Conservation (phyloP, 2,113 vertebrate species). For the Nothoprocta perdicaria region DNA sequence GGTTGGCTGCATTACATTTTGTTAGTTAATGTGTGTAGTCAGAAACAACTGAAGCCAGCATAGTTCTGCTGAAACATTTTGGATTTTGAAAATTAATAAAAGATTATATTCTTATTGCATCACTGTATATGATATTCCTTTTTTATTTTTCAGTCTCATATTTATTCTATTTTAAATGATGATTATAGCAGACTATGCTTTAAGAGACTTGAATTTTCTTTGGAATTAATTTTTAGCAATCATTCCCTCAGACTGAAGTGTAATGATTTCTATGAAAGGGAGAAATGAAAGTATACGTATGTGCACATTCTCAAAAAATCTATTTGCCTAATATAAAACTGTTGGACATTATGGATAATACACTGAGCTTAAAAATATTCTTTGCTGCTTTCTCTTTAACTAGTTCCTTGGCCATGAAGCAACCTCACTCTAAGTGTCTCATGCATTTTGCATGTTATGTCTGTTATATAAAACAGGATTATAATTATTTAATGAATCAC, state of each 20-base stretch:
- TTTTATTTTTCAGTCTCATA: background rate
- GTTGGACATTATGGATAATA: rapidly evolving
- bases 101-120: background rate
- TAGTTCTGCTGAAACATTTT: background rate
- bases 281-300: background rate
- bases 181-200: background rate
- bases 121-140: background rate
- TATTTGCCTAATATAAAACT: background rate
- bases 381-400: slow-evolving; percentile 2
- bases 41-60: background rate
- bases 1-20: background rate
- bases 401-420: background rate
- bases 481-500: slow-evolving; percentile 40
- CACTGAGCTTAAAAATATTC: background rate
- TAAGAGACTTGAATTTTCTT: background rate
- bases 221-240: slow-evolving; percentile 8
- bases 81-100: background rate
- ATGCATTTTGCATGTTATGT: slow-evolving; percentile 16
- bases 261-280: background rate
- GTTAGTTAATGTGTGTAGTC: background rate
- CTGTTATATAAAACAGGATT: slow-evolving; percentile 1
- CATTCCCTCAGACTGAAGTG: background rate
- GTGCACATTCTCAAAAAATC: background rate
- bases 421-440: background rate
- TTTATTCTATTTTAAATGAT: slow-evolving; percentile 6